Base-by-base conservation (phyloP, 1,140 invertebrate genomes). In the Platyura marginata region DNA sequence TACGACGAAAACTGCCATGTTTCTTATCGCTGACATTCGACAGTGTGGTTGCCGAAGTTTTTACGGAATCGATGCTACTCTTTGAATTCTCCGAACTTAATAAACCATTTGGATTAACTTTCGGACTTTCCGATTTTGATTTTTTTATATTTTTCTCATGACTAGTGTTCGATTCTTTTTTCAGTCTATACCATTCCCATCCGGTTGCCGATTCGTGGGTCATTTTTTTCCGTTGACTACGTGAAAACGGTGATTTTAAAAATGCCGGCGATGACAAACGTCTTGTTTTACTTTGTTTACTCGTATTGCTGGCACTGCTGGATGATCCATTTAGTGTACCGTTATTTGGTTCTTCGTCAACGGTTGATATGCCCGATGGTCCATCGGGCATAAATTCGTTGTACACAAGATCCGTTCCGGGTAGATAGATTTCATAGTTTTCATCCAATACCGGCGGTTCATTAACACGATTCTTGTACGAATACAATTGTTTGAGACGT, bases 231-330 rank as follows among this genome's bases (percentile, higher is more conserved):
- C 57, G 34, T 57, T 58, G 2, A 51, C 49, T 15, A 52, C 55
- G 36, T 46, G 43, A 33, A 11, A 77, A 59, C 0, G 71, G 69
- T 16, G 74, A 75, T 50, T 70, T 70, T 46, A 79, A 69, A 46
- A 77, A 79, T 0, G 67, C 69, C 0, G 74, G 70, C 21, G 76
- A 75, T 2, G 69, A 74, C n/a, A 77, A 47, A 38, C 68, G 56
- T 9, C 69, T 56, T 10, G 52, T 45, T 45, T 62, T 63, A 21
- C 52, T 57, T 5, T 59, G 60, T 45, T 63, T 61, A 55, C 59
- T 64, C 3, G 64, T 62, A 47, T 59, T 65, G 3, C 51, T 15
- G 8, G 8, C 16, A 21, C 23, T 22, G n/a, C 9, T 25, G 15
- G 15, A 3, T 4, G 21, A 42, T 32, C 9, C 18, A 13, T 16